A percentile compares a stretch with the other conserved stretches of the same genome.
These are phyloP conservation scores for Cyanoderma ruficeps DNA, from an alignment of 2,113 vertebrate genomes.

Conservation along the genomic window DNA sequence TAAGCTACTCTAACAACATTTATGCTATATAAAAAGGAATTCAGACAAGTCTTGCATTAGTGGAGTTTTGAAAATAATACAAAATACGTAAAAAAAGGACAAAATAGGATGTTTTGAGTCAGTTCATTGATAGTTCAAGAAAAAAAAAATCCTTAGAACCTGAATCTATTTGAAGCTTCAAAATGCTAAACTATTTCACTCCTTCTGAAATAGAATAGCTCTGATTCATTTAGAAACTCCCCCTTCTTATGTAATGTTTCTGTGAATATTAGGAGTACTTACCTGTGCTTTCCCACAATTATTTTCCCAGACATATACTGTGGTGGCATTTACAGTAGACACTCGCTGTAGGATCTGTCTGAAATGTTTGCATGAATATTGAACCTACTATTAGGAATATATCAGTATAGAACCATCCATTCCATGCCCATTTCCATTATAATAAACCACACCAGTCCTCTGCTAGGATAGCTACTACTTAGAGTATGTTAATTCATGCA, in stretches of 20 bases:
- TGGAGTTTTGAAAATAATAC: neutral
- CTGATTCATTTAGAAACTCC: neutral
- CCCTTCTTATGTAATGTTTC: neutral
- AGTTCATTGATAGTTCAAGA: neutral
- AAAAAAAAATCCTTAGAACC: neutral
- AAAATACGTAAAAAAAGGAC: neutral
- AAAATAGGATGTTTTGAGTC: neutral
- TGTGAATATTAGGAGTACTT: neutral
- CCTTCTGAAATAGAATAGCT: neutral
- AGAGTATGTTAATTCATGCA: fast-evolving
- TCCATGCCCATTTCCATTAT: neutral
- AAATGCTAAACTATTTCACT: neutral
- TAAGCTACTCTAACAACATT: neutral
- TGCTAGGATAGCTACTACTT: neutral
- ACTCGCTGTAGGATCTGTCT: fast-evolving
- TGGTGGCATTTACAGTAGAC: neutral
- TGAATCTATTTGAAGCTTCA: neutral
- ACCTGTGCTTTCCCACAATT: neutral
- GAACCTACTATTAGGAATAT: neutral
- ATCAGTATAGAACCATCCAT: neutral
- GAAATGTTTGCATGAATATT: neutral
- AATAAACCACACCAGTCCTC: neutral
- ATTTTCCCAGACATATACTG: neutral
- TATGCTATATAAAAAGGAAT: neutral
- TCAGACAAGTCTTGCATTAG: neutral